phyloP scores from a whole-genome alignment of 2,888 invertebrate genomes.

The Girardia tigrina region DNA sequence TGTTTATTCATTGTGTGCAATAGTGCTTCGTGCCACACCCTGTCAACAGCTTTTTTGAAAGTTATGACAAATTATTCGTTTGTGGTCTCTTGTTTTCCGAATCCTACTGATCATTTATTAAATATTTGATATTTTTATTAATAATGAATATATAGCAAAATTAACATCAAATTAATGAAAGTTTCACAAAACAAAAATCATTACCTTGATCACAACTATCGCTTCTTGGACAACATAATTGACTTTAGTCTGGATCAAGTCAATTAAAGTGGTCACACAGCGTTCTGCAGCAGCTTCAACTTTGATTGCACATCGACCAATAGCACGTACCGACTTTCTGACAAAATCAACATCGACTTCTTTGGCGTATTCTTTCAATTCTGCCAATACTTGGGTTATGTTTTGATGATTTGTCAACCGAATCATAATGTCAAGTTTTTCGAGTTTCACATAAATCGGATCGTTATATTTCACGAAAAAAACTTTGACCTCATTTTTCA shows the following conservation, averaged over 20 bases:
- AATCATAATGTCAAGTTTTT: slow-evolving; percentile 98
- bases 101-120: too few relatives aligned
- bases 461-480: slow-evolving; percentile 99
- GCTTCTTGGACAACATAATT: slow-evolving; percentile 99
- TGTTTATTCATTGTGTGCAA: too few relatives aligned
- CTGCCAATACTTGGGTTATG: slow-evolving; percentile 90
- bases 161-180: too few relatives aligned
- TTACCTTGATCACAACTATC: slow-evolving; percentile 82
- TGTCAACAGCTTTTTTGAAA: too few relatives aligned
- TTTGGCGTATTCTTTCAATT: slow-evolving; percentile 91
- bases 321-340: slow-evolving; percentile 90
- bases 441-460: slow-evolving; percentile 96
- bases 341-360: slow-evolving; percentile 99
- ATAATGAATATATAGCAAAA: too few relatives aligned
- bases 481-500: slow-evolving; percentile 99
- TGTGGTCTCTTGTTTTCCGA: too few relatives aligned
- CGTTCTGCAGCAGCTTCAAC: slow-evolving; percentile 92
- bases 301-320: slow-evolving; percentile 95
- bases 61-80: too few relatives aligned
- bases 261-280: slow-evolving; percentile 87
- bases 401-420: slow-evolving; percentile 89
- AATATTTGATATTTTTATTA: too few relatives aligned
- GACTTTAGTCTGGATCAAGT: slow-evolving; percentile 94
- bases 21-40: too few relatives aligned
- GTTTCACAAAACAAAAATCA: too few relatives aligned